Evolutionary conservation across 64 coral and sea anemone species (phyloP).

Genomic region (Porites lutea): DNA sequence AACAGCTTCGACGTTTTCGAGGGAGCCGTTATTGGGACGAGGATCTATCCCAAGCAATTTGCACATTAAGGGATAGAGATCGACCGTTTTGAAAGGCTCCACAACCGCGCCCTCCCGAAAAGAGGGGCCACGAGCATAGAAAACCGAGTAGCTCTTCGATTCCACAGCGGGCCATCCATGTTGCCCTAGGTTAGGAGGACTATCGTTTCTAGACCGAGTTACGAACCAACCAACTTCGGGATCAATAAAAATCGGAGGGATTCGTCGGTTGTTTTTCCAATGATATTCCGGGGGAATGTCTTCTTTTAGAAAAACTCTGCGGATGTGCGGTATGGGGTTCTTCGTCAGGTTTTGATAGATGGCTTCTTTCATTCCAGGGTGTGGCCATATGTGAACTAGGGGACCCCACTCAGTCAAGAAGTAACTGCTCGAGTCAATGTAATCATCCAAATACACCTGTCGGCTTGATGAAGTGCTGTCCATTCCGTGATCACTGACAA

Average conservation of each 20-base stretch:
- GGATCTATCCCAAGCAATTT: conserved; percentile 72
- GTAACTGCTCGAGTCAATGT: conserved; percentile 46
- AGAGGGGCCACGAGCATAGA: conserved; percentile 73
- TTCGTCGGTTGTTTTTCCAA: conserved; percentile 72
- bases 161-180: conserved; percentile 64
- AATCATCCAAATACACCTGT: conserved; percentile 62
- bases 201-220: conserved; percentile 1
- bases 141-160: conserved; percentile 71
- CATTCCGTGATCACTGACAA: conserved; percentile 81
- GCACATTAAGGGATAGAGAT: conserved; percentile 74
- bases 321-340: conserved; percentile 35
- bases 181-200: background rate
- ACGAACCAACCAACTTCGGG: conserved; percentile 71
- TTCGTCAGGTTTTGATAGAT: conserved; percentile 63
- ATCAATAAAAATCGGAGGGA: conserved; percentile 65
- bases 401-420: conserved; percentile 38
- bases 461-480: conserved; percentile 59
- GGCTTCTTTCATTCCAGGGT: conserved; percentile 31
- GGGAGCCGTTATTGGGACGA: conserved; percentile 71
- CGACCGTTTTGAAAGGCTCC: conserved; percentile 57
- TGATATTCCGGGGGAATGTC: conserved; percentile 67
- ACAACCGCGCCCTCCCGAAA: conserved; percentile 30
- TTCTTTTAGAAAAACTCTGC: conserved; percentile 44
- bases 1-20: conserved; percentile 38
- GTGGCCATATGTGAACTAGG: conserved; percentile 61